Conservation (phyloP, 2,888 invertebrate species). For the Mesoligia furuncula region DNA sequence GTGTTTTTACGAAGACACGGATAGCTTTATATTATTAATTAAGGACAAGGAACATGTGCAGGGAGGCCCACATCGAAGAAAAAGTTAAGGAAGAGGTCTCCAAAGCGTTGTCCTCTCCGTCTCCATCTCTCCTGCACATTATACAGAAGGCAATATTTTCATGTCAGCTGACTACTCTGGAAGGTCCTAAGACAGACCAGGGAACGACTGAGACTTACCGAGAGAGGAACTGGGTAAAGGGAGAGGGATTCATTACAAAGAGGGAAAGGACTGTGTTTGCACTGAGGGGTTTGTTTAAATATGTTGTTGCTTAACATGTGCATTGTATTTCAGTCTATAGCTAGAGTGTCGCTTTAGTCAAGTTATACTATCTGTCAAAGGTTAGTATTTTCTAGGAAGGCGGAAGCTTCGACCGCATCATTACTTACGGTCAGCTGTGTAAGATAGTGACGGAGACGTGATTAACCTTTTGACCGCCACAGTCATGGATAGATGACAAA, state of each 20-base stretch:
- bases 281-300: slow-evolving; percentile 6
- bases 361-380: background rate
- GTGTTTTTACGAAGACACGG: slow-evolving; percentile 8
- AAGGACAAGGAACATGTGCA: slow-evolving; percentile 47
- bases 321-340: background rate
- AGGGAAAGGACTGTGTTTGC: slow-evolving; percentile 29
- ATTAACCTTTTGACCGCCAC: too few relatives aligned
- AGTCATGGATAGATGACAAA: too few relatives aligned
- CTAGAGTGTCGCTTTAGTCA: slow-evolving; percentile 23
- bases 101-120: slow-evolving; percentile 41
- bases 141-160: slow-evolving; percentile 56
- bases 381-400: background rate
- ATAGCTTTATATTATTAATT: slow-evolving; percentile 27
- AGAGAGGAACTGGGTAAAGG: slow-evolving; percentile 41
- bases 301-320: slow-evolving; percentile 24
- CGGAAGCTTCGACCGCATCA: background rate
- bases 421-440: background rate
- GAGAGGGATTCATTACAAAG: slow-evolving; percentile 15
- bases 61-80: slow-evolving; percentile 41
- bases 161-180: slow-evolving; percentile 36
- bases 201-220: slow-evolving; percentile 12
- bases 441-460: too few relatives aligned
- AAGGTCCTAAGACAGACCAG: slow-evolving; percentile 30
- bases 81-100: slow-evolving; percentile 27
- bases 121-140: slow-evolving; percentile 47